Conservation (phyloP, 2,797 vertebrate genomes). For the Vireo griseus region DNA sequence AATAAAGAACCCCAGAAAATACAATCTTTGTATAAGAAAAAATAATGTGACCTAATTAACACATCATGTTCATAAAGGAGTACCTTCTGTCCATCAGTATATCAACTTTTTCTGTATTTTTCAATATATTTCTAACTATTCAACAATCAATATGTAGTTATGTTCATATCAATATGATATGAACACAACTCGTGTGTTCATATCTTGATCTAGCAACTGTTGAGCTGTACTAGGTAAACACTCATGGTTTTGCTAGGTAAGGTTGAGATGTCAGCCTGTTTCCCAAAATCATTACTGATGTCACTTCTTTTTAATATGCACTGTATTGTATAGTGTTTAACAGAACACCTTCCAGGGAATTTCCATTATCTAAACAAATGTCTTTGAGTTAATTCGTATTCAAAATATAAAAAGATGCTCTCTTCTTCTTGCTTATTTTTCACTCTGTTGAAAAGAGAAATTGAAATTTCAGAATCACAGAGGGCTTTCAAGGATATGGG, state of each 20-base stretch:
- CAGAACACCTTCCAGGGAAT: not conserved
- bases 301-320: not conserved
- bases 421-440: not conserved
- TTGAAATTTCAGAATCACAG: not conserved
- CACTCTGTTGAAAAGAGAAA: not conserved
- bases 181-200: not conserved
- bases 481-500: not conserved
- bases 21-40: not conserved
- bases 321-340: not conserved
- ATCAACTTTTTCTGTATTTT: not conserved
- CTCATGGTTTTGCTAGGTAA: not conserved
- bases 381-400: not conserved
- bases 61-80: not conserved
- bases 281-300: not conserved
- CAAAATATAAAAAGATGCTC: not conserved
- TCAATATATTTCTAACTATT: not conserved
- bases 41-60: not conserved
- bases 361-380: not conserved
- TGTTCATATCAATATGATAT: too few species aligned
- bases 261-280: not conserved
- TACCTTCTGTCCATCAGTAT: not conserved
- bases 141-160: not conserved
- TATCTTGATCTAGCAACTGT: not conserved
- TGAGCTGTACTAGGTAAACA: not conserved
- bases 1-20: not conserved